Evolutionary conservation across 2,113 vertebrate species (phyloP).

Genomic region (Neopipo cinnamomea): DNA sequence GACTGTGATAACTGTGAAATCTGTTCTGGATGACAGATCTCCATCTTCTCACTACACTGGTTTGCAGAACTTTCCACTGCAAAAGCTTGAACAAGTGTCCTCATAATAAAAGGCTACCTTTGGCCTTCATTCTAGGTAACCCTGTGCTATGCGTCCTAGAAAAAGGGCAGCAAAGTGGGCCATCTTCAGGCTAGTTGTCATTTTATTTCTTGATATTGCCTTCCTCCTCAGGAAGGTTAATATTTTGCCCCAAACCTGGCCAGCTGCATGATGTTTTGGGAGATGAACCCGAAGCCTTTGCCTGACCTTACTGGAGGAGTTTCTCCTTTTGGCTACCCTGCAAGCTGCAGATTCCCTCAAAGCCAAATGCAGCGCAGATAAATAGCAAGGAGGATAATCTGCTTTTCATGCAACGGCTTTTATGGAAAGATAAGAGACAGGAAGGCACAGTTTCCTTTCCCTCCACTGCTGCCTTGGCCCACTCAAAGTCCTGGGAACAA

Average conservation of each 20-base stretch:
- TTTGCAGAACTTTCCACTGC: neutral
- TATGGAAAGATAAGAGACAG: neutral
- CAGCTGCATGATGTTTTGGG: neutral
- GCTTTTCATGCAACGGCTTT: neutral
- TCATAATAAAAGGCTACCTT: neutral
- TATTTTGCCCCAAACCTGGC: neutral
- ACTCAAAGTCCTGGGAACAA: neutral
- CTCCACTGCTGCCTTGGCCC: neutral
- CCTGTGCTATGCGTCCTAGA: neutral
- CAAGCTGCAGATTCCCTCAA: neutral
- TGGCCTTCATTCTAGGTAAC: neutral
- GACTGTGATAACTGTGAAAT: neutral
- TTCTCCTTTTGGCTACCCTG: neutral
- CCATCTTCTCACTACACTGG: neutral
- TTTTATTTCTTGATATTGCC: neutral
- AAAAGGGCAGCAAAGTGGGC: neutral
- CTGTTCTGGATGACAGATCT: neutral
- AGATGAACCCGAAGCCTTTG: neutral
- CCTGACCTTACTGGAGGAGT: neutral
- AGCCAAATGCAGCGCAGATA: neutral
- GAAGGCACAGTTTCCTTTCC: neutral
- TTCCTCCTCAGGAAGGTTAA: neutral
- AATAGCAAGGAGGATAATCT: neutral
- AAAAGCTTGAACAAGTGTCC: neutral
- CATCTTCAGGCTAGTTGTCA: neutral